A percentile compares a stretch with the other conserved stretches of the same genome.
Evolutionary conservation across 2,888 invertebrate species (phyloP).

Genomic region (Pilophorus perplexus): DNA sequence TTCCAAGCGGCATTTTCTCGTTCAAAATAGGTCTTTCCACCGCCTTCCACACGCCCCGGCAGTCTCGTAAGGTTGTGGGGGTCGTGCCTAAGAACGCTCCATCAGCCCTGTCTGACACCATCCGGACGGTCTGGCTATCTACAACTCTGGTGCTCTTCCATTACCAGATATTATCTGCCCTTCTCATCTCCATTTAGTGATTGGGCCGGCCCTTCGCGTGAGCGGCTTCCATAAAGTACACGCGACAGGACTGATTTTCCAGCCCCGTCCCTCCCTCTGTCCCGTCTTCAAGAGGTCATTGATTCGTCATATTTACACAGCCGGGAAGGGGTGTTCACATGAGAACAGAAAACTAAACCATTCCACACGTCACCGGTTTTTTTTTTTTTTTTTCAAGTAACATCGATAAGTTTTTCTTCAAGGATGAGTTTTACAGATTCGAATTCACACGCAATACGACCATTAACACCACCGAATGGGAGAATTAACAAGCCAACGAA

Average conservation of each 20-base stretch:
- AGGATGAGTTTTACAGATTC: too few species aligned
- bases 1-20: too few species aligned
- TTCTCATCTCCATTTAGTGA: conserved; percentile 31
- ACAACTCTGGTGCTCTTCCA: conserved; percentile 21
- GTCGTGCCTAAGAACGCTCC: conserved; percentile 28
- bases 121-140: conserved; percentile 27
- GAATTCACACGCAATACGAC: too few species aligned
- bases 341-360: too few species aligned
- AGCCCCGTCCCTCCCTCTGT: background rate
- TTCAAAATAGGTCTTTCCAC: too few species aligned
- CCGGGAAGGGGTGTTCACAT: too few species aligned
- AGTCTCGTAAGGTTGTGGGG: background rate
- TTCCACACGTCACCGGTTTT: too few species aligned
- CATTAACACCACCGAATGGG: too few species aligned
- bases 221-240: conserved; percentile 7
- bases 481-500: too few species aligned
- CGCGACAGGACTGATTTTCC: conserved; percentile 15
- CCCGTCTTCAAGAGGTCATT: conserved; percentile 15
- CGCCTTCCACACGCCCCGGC: too few species aligned
- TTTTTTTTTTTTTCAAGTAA: too few species aligned
- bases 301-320: conserved; percentile 27
- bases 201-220: conserved; percentile 26
- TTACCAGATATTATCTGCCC: conserved; percentile 30
- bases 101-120: conserved; percentile 15
- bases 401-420: too few species aligned